Evolutionary conservation across 2,888 invertebrate species (phyloP).

Genomic region (Ferrisia virgata): DNA sequence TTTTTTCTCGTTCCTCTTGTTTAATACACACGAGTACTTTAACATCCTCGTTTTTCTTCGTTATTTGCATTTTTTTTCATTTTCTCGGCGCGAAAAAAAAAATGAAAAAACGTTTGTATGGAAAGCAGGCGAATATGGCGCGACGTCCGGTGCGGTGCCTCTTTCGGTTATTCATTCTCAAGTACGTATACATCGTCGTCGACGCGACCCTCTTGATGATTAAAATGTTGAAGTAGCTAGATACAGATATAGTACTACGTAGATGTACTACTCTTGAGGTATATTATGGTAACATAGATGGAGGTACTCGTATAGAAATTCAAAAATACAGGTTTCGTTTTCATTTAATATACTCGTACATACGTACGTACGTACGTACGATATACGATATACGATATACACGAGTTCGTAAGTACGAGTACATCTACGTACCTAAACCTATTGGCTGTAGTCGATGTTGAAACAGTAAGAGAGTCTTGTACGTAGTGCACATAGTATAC

Average conservation of each 20-base stretch:
- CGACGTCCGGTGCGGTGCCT: neutral
- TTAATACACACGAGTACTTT: neutral
- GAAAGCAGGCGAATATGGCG: neutral
- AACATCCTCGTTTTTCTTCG: neutral
- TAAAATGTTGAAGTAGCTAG: neutral
- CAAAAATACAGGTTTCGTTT: neutral
- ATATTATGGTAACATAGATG: neutral
- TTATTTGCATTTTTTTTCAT: neutral
- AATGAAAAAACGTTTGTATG: neutral
- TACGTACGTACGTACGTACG: too few species aligned
- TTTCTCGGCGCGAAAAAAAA: neutral
- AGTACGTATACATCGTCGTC: neutral
- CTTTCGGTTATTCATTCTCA: neutral
- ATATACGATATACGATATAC: too few species aligned
- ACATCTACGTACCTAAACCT: too few species aligned
- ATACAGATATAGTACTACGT: neutral
- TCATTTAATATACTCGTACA: too few species aligned
- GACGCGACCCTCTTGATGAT: neutral
- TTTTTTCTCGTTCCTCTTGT: neutral
- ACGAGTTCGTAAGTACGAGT: too few species aligned
- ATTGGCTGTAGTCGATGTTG: neutral
- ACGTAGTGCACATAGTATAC: too few species aligned
- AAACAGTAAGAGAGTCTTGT: neutral
- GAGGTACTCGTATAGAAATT: neutral
- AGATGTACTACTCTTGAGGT: neutral